phyloP scores from a whole-genome alignment of 53 echinoderm and acorn worm genomes.

The Luidia sarsii region DNA sequence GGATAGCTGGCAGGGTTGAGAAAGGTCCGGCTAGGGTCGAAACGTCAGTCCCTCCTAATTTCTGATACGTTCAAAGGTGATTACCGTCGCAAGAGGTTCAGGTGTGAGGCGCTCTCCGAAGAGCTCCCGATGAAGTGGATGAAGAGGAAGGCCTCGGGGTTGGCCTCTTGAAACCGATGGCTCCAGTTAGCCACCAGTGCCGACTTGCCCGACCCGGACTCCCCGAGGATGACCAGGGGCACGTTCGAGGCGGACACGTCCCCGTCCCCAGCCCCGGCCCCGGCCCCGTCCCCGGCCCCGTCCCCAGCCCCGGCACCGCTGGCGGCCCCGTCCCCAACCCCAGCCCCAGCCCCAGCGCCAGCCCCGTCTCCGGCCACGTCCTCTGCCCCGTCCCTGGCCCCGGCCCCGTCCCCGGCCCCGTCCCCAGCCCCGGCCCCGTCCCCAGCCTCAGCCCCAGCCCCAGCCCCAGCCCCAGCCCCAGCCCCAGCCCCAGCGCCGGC shows the following conservation, averaged over 20 bases:
- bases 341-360: slow-evolving; percentile 65
- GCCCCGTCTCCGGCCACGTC: too few relatives aligned
- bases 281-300: background rate
- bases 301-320: slow-evolving; percentile 18
- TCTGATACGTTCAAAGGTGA: background rate
- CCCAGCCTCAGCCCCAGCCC: background rate
- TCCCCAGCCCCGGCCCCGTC: too few relatives aligned
- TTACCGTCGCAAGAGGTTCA: slow-evolving; percentile 80
- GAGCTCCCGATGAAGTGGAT: slow-evolving; percentile 93
- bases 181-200: slow-evolving; percentile 92
- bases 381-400: too few relatives aligned
- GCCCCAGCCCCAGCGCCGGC: background rate
- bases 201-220: slow-evolving; percentile 91
- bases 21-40: too few relatives aligned
- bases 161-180: slow-evolving; percentile 69
- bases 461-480: background rate
- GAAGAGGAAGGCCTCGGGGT: slow-evolving; percentile 76
- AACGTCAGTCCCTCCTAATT: too few relatives aligned
- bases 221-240: slow-evolving; percentile 82
- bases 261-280: too few relatives aligned
- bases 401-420: background rate
- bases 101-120: slow-evolving; percentile 84
- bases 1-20: too few relatives aligned
- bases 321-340: slow-evolving; percentile 66
- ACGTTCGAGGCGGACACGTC: slow-evolving; percentile 13